phyloP scores from a whole-genome alignment of 2,113 vertebrate genomes.

The Chelonoidis abingdonii region DNA sequence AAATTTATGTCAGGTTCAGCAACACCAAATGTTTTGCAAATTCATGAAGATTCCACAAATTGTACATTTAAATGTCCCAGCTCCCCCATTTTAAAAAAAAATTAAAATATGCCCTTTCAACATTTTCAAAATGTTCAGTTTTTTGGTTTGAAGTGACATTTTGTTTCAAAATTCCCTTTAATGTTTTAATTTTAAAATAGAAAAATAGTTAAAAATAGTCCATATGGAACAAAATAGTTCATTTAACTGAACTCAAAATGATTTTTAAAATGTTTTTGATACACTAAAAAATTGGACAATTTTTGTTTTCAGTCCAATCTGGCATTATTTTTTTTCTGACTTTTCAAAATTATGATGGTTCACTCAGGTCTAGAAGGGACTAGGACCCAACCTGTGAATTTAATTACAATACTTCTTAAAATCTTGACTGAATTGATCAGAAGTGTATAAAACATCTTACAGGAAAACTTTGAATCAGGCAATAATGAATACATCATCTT shows the following conservation, averaged over 20 bases:
- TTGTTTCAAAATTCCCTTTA: not conserved
- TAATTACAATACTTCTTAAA: not conserved
- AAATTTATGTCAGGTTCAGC: not conserved
- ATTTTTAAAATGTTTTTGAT: not conserved
- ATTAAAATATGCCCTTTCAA: not conserved
- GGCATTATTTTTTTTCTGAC: not conserved
- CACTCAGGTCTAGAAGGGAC: not conserved
- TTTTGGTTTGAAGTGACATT: not conserved
- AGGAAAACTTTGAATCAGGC: not conserved
- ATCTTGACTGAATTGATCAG: not conserved
- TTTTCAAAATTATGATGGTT: not conserved
- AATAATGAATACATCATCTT: not conserved
- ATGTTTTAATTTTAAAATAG: not conserved
- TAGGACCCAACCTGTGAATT: not conserved
- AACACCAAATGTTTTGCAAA: not conserved
- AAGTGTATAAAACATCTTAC: not conserved
- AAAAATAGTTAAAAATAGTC: not conserved
- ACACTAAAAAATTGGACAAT: not conserved
- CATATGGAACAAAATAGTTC: not conserved
- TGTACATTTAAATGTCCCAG: not conserved
- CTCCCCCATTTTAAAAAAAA: not conserved
- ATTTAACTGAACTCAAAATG: not conserved
- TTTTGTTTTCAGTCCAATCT: not conserved
- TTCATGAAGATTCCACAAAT: not conserved
- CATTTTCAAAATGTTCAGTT: not conserved